Evolutionary conservation across 1,140 invertebrate genomes (phyloP).

Genomic region (Macrosteles quadrilineatus): DNA sequence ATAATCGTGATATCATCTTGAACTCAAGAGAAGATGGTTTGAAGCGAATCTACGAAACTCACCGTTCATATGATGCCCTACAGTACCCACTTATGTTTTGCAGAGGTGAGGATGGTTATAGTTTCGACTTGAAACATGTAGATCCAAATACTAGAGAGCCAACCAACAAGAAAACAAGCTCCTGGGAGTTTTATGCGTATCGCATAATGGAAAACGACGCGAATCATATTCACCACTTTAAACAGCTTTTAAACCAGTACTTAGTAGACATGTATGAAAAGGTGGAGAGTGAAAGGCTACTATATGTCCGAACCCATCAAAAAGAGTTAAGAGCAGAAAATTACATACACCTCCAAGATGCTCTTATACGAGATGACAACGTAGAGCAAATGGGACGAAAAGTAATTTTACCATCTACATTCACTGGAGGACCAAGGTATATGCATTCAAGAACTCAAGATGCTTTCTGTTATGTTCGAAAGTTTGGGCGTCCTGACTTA

Average conservation of each 20-base stretch:
- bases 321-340: conserved; percentile 40
- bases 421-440: conserved; percentile 49
- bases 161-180: conserved; percentile 42
- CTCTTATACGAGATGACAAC: conserved; percentile 38
- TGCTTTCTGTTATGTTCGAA: conserved; percentile 37
- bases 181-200: conserved; percentile 43
- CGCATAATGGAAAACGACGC: conserved; percentile 36
- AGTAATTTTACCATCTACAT: conserved; percentile 52
- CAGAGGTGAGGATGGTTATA: no score
- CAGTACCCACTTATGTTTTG: no score
- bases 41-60: no score
- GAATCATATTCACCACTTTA: conserved; percentile 40
- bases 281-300: conserved; percentile 51
- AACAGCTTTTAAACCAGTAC: conserved; percentile 48
- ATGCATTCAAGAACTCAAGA: conserved; percentile 49
- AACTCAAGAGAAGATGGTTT: conserved; percentile 37
- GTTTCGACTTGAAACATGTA: conserved; percentile 23
- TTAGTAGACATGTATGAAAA: conserved; percentile 52
- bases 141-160: conserved; percentile 21
- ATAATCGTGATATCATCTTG: conserved; percentile 44
- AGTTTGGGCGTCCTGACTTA: conserved; percentile 34
- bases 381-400: conserved; percentile 31
- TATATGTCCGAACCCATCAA: conserved; percentile 47
- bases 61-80: no score
- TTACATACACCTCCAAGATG: conserved; percentile 46